Evolutionary conservation across 1,140 invertebrate species (phyloP).

Genomic region (Lanistes nyassanus): DNA sequence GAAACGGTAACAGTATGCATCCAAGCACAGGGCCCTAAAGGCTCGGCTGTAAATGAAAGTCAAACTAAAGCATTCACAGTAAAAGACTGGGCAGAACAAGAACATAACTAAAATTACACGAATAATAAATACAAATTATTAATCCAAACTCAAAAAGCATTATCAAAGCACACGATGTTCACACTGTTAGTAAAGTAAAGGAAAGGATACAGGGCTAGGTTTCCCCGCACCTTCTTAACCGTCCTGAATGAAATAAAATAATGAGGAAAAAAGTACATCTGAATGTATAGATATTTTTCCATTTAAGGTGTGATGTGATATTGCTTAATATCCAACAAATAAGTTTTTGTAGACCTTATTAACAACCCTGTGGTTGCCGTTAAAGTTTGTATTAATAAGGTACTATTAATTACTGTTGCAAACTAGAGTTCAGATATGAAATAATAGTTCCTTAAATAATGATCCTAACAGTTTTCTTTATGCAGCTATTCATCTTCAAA

Average conservation of each 20-base stretch:
- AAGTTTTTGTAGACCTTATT: background rate
- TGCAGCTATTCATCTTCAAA: no score
- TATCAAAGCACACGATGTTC: no score
- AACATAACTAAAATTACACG: no score
- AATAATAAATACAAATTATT: no score
- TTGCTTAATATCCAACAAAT: background rate
- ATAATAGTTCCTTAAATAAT: no score
- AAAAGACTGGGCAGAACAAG: no score
- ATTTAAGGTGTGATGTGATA: background rate
- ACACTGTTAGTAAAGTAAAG: background rate
- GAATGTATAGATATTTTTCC: background rate
- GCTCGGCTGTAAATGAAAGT: no score
- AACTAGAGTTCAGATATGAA: background rate
- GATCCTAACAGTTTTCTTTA: no score
- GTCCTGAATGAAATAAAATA: slow-evolving; percentile 38
- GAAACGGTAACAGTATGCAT: no score
- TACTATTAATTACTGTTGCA: background rate
- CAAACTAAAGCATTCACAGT: no score
- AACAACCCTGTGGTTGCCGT: background rate
- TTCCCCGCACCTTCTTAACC: slow-evolving; percentile 44
- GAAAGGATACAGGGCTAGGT: slow-evolving; percentile 45
- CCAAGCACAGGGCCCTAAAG: no score
- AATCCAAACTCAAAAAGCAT: no score
- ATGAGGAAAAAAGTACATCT: background rate
- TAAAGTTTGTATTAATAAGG: background rate